These are phyloP conservation scores for Amiota minor DNA, from an alignment of 2,888 invertebrate species.

Conservation along the genomic window DNA sequence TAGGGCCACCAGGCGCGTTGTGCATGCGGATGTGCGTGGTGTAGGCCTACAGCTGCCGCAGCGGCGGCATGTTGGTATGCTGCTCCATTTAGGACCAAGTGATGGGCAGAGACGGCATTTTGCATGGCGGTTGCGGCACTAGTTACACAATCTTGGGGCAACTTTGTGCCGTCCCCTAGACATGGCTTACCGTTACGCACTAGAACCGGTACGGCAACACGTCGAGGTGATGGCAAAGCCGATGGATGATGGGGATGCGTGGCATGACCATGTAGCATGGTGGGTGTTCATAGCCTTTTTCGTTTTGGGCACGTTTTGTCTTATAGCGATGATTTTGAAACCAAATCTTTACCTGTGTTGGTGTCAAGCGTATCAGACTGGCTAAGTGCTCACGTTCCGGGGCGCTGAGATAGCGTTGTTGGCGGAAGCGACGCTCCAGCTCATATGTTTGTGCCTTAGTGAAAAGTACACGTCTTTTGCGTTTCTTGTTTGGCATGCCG, in stretches of 20 bases:
- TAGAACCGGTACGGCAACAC: constrained; percentile 94
- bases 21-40: constrained; percentile 72
- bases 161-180: constrained; percentile 75
- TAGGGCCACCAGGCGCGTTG: constrained; percentile 73
- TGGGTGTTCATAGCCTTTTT: constrained; percentile 84
- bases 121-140: constrained; percentile 74
- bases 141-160: constrained; percentile 75
- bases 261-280: constrained; percentile 64
- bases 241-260: constrained; percentile 72
- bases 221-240: constrained; percentile 85
- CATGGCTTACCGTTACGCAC: constrained; percentile 96
- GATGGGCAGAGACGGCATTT: constrained; percentile 68
- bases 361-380: constrained; percentile 93
- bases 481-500: constrained; percentile 83
- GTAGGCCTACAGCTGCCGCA: constrained; percentile 66
- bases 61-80: constrained; percentile 72
- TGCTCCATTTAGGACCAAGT: constrained; percentile 58
- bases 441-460: constrained; percentile 98
- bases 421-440: constrained; percentile 93
- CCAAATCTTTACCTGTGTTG: constrained; percentile 99
- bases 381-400: constrained; percentile 98
- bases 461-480: constrained; percentile 96
- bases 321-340: constrained; percentile 99
- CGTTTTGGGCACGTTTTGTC: constrained; percentile 97
- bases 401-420: constrained; percentile 96